Base-by-base conservation (phyloP, 2,797 vertebrate genomes). In the Bucorvus abyssinicus region DNA sequence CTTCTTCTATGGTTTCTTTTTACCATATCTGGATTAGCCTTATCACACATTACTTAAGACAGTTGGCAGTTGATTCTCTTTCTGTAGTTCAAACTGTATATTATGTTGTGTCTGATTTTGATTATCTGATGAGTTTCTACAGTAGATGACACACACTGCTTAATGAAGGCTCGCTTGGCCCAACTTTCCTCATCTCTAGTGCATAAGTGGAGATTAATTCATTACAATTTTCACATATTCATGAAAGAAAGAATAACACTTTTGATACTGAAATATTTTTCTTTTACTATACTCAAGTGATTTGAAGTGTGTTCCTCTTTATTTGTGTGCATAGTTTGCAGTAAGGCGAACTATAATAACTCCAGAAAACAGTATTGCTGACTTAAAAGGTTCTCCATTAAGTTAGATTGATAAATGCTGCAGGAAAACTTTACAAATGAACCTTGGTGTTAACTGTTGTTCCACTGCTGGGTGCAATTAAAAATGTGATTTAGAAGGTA, bases 401-500 rank as follows among this genome's bases (percentile, higher is more conserved):
- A 59, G 29, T 84, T 67, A 59, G 44, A n/a, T 14, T 36, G 36
- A 63, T 87, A 71, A 82, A 63, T 63, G 42, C 49, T 80, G 29
- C 44, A 84, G 78, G 19, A 93, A 86, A 18, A 63, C 45, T 40
- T 73, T 57, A 34, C 32, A 87, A 59, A 87, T 63, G 12, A 47
- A 78, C 12, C 42, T 44, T 80, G 42, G 24, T 89, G 52, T 44
- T 68, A 9, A 45, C 45, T 2, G 3, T 36, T 69, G 68, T 61
- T 78, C 61, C 30, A 47, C 52, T 85, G n/a, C 63, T 86, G 42
- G 23, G 30, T 70, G 47, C 61, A 82, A 93, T 70, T 89, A 70
- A 93, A 91, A 85, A 74, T 42, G 36, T 30, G 42, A 60, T 91
- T 95, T 89, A 74, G 67, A 78, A 60, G 23, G 23, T 63, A 56